Conservation (phyloP, 2,888 invertebrate genomes). For the Folsomia candida region DNA sequence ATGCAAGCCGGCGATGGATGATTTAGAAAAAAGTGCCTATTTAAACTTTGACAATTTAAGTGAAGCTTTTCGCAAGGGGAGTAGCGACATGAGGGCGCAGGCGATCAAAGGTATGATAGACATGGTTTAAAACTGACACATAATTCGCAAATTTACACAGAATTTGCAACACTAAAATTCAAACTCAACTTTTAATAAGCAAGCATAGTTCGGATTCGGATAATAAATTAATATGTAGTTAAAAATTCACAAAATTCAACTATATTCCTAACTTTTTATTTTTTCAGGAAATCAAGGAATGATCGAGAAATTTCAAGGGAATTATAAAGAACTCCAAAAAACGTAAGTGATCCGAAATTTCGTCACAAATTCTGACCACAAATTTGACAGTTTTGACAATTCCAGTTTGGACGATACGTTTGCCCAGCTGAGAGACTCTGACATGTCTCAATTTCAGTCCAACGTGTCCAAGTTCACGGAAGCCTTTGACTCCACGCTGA, state of each 20-base stretch:
- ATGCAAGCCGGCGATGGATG: conserved; percentile 1
- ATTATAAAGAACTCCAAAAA: not conserved
- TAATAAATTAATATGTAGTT: not conserved
- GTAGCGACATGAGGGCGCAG: not conserved
- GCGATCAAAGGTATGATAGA: not conserved
- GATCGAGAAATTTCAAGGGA: not conserved
- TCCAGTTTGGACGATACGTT: not conserved
- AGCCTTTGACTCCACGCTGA: not conserved
- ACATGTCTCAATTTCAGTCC: not conserved
- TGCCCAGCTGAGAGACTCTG: not conserved
- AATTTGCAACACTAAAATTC: no score
- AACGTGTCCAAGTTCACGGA: not conserved
- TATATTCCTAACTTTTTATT: not conserved
- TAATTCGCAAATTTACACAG: no score
- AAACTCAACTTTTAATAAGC: no score
- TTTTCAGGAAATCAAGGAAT: not conserved
- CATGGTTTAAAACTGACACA: no score
- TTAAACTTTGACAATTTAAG: conserved; percentile 13
- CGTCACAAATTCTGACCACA: not conserved
- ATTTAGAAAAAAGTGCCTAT: conserved; percentile 4
- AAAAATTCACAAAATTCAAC: no score
- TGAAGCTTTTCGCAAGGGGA: not conserved
- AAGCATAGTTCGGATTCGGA: no score
- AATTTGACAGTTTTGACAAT: no score
- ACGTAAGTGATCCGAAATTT: not conserved